Conservation (phyloP, 2,113 vertebrate genomes). For the Oriolus oriolus region DNA sequence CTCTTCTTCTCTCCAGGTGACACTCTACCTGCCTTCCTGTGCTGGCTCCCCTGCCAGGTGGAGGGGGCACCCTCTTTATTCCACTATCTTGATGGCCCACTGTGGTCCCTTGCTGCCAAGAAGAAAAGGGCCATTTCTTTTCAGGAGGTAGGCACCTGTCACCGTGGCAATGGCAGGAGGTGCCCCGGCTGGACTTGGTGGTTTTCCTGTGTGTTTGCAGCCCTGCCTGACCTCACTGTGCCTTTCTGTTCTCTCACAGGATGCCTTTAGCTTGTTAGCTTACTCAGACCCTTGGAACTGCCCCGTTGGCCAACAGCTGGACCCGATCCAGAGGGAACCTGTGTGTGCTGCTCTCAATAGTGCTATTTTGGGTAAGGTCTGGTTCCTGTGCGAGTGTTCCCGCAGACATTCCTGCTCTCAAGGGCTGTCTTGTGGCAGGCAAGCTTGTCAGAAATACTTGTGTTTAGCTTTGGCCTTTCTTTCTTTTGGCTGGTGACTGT, state of each 20-base stretch:
- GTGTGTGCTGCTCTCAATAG: conserved; percentile 97
- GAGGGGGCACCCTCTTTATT: background rate
- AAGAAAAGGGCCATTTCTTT: conserved; percentile 1
- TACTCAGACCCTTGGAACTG: conserved; percentile 98
- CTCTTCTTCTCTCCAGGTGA: background rate
- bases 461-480: background rate
- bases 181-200: background rate
- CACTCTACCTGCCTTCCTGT: background rate
- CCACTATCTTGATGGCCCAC: background rate
- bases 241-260: conserved; percentile 72
- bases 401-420: background rate
- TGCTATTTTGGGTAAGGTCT: conserved; percentile 91
- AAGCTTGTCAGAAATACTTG: background rate
- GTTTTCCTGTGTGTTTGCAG: background rate
- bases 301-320: conserved; percentile 94
- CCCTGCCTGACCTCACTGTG: background rate
- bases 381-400: background rate
- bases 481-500: background rate
- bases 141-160: background rate
- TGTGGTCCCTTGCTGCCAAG: background rate
- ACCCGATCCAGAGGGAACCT: conserved; percentile 93
- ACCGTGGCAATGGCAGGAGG: background rate
- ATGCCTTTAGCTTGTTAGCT: conserved; percentile 94
- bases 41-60: background rate
- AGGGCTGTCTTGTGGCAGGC: background rate